Evolutionary conservation across 64 coral and sea anemone genomes (phyloP).

Genomic region (Dendronephthya gigantea): DNA sequence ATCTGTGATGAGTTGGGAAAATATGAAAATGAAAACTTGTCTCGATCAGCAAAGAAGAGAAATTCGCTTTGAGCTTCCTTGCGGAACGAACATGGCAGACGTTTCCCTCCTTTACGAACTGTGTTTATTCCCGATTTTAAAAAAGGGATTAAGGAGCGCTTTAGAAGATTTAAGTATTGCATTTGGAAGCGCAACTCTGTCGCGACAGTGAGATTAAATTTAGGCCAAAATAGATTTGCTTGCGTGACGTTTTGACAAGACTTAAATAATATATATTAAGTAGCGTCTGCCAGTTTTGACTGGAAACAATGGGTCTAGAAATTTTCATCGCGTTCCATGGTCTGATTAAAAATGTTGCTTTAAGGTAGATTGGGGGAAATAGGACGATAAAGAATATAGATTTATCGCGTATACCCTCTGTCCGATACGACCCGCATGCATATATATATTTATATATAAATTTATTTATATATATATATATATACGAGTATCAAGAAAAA

Average conservation of each 20-base stretch:
- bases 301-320: background rate
- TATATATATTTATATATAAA: no score
- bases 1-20: background rate
- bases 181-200: background rate
- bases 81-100: no score
- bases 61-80: background rate
- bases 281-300: background rate
- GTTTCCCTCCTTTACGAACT: background rate
- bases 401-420: no score
- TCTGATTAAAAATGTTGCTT: no score
- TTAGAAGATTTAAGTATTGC: background rate
- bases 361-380: no score
- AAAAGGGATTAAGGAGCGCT: background rate
- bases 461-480: no score
- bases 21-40: background rate
- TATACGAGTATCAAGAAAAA: no score
- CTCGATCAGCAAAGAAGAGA: background rate
- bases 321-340: no score
- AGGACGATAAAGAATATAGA: no score
- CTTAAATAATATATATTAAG: background rate
- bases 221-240: background rate
- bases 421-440: no score
- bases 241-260: background rate
- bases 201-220: background rate
- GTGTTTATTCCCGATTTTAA: background rate